Evolutionary conservation across 2,797 vertebrate species (phyloP).

Genomic region (Sciaenops ocellatus): DNA sequence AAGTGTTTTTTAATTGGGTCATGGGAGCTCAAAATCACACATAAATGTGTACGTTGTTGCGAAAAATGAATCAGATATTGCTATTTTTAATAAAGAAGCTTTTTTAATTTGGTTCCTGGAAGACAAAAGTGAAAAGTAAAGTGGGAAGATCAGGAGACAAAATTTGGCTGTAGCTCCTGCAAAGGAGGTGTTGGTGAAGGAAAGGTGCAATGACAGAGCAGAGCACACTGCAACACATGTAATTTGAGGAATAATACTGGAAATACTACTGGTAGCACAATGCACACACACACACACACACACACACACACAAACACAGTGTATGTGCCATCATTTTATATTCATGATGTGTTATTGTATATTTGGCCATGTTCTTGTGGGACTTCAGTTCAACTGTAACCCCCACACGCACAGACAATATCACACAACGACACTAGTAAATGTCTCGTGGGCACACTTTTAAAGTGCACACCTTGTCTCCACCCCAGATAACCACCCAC

Average conservation of each 20-base stretch:
- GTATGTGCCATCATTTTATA: not conserved
- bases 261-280: not conserved
- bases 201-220: not conserved
- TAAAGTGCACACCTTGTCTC: slow-evolving; percentile 16
- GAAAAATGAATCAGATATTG: no score
- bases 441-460: slow-evolving; percentile 1
- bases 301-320: not conserved
- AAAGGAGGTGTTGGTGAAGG: slow-evolving; percentile 4
- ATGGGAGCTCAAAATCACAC: no score
- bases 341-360: not conserved
- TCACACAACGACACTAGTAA: not conserved
- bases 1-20: not conserved
- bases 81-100: no score
- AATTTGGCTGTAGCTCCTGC: slow-evolving; percentile 29
- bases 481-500: not conserved
- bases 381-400: not conserved
- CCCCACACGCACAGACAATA: not conserved
- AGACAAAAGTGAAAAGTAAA: slow-evolving; percentile 41
- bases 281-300: not conserved
- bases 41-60: no score
- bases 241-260: not conserved
- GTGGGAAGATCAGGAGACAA: slow-evolving; percentile 12
- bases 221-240: not conserved
- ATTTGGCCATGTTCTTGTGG: not conserved
- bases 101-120: slow-evolving; percentile 30